Evolutionary conservation across 2,888 invertebrate genomes (phyloP).

Genomic region (Sesia bembeciformis): DNA sequence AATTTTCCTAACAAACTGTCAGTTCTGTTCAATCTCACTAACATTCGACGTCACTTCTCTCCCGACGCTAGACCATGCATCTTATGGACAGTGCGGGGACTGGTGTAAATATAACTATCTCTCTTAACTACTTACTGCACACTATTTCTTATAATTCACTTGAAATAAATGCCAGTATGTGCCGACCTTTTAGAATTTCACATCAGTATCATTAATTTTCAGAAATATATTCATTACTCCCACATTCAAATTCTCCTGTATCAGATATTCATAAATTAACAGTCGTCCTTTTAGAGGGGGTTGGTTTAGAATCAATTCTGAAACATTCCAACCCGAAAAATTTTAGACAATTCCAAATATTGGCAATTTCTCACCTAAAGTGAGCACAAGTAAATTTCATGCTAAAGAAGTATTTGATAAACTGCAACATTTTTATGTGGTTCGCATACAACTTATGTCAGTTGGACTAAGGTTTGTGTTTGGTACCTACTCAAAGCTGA

Average conservation of each 20-base stretch:
- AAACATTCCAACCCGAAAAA: no score
- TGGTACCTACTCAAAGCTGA: no score
- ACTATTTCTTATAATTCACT: constrained; percentile 42
- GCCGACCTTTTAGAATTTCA: constrained; percentile 27
- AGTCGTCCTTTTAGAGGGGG: no score
- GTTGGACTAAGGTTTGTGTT: no score
- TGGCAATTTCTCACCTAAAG: no score
- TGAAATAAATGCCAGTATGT: constrained; percentile 24
- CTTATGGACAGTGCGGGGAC: constrained; percentile 92
- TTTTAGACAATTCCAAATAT: no score
- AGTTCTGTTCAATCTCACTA: constrained; percentile 30
- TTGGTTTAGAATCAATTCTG: no score
- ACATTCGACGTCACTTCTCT: constrained; percentile 57
- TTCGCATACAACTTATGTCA: no score
- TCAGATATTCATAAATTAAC: neutral
- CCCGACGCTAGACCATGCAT: constrained; percentile 86
- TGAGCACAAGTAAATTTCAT: no score
- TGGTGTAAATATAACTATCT: constrained; percentile 84
- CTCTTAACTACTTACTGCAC: constrained; percentile 59
- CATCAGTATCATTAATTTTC: neutral
- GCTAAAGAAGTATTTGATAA: no score
- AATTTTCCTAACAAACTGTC: neutral
- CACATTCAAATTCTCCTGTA: neutral
- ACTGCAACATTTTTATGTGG: no score
- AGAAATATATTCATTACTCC: neutral